Evolutionary conservation across 2,113 vertebrate genomes (phyloP), one percentile per base, ranked within the genome.

Genomic region (Pitta sordida): DNA sequence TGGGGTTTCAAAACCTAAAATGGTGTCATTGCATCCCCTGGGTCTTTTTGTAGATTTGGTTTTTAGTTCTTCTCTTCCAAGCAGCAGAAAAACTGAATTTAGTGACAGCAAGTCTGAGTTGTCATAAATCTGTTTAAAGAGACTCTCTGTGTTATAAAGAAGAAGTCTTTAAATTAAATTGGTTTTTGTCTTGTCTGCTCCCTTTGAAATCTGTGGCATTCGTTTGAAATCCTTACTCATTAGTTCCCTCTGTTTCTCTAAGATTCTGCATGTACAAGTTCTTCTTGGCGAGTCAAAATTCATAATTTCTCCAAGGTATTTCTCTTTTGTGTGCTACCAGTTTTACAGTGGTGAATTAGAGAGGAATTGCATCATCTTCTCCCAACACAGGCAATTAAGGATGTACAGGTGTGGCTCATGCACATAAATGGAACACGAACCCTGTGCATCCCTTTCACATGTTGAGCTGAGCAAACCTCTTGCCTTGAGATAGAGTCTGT

Each of bases 251-350:
- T 70, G 59, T 87, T 96, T 64, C 91, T 77, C 43, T 53, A 52
- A 55, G 26, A 77, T 90, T 88, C 83, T 94, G 58, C 48, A 41
- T 34, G 63, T 55, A 64, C 36, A 52, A 81, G 27, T 86, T 90
- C 88, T 77, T 90, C 59, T 69, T 10, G 6, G 73, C 55, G 83
- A 67, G 27, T 63, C n/a, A 24, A 91, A 94, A 70, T 77, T 67
- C 63, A 56, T 70, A 85, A 87, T 90, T 91, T 93, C 91, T 93
- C 81, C 58, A 78, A 86, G 74, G 69, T 89, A 32, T 64, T 41
- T 43, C 46, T n/a, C 36, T 84, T 75, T 48, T 78, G 23, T 11
- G 2, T 83, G 58, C 70, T 76, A 48, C 59, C 43, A 69, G 1
- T 90, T 86, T 89, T 77, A 11, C 49, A 87, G 26, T 36, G 20